Percentiles rank a stretch among this genome's conserved stretches.
Evolutionary conservation across 2,797 vertebrate species (phyloP).

Genomic region (Pantherophis alleghaniensis): DNA sequence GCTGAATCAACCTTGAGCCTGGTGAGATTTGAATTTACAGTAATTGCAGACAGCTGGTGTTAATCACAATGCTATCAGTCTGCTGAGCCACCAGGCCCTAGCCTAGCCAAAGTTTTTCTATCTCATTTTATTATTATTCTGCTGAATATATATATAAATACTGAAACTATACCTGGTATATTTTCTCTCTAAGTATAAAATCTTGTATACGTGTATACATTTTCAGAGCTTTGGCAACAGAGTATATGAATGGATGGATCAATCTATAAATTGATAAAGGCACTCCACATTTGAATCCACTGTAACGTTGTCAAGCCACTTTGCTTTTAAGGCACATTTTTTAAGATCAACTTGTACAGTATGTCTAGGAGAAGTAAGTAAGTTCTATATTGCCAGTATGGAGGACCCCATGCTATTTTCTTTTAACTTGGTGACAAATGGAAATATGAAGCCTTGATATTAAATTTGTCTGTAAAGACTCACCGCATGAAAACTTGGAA

Average conservation of each 20-base stretch:
- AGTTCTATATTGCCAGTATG: neutral
- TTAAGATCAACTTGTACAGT: neutral
- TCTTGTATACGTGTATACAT: neutral
- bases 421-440: neutral
- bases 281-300: neutral
- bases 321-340: neutral
- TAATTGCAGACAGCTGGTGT: too few species aligned
- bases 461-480: slow-evolving; percentile 2
- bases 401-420: neutral
- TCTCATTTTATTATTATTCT: neutral
- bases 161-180: neutral
- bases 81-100: too few species aligned
- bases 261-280: neutral
- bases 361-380: neutral
- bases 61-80: too few species aligned
- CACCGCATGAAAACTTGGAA: neutral
- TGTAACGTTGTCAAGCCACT: neutral
- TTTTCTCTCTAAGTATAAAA: neutral
- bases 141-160: neutral
- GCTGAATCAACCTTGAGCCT: too few species aligned
- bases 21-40: too few species aligned
- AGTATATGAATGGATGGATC: neutral
- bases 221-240: neutral
- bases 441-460: neutral
- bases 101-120: neutral